These are phyloP conservation scores for Ondatra zibethicus DNA, from an alignment of 2,113 vertebrate species.

Conservation along the genomic window DNA sequence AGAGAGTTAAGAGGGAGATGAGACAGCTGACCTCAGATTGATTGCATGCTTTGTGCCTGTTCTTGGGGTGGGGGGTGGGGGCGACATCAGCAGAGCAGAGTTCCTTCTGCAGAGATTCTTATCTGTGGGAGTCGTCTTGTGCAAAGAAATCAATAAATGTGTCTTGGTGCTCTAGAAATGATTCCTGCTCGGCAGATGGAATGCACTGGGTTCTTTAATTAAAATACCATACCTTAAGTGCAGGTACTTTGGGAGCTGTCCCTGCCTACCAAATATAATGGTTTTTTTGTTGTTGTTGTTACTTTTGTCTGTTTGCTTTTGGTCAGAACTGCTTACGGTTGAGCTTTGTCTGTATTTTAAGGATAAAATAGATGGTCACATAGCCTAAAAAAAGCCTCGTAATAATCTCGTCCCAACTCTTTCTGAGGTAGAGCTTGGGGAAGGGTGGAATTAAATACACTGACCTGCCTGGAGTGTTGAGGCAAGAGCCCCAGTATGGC, in stretches of 20 bases:
- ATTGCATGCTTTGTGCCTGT: constrained; percentile 51
- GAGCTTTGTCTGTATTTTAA: constrained; percentile 60
- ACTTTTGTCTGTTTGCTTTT: constrained; percentile 49
- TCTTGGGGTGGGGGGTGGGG: constrained; percentile 9
- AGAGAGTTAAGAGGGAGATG: constrained; percentile 76
- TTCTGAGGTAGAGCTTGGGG: background rate
- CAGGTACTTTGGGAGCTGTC: constrained; percentile 32
- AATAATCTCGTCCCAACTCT: background rate
- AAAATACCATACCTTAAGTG: constrained; percentile 57
- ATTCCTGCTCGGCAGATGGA: constrained; percentile 49
- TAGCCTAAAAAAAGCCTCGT: background rate
- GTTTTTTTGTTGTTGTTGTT: constrained; percentile 7
- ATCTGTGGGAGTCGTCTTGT: constrained; percentile 56
- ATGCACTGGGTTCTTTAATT: constrained; percentile 63
- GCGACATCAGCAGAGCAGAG: background rate
- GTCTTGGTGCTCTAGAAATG: constrained; percentile 71
- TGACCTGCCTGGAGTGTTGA: background rate
- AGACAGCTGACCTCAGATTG: constrained; percentile 74
- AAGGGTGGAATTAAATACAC: background rate
- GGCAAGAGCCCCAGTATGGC: background rate
- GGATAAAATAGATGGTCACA: constrained; percentile 34
- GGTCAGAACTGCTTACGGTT: constrained; percentile 55
- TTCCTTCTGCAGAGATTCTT: constrained; percentile 59
- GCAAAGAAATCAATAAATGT: constrained; percentile 67
- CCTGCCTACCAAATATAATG: constrained; percentile 18